Evolutionary conservation across 1,140 invertebrate species (phyloP), one percentile per base, ranked within the genome.

Genomic region (Pseudomyrmex flavicornis): DNA sequence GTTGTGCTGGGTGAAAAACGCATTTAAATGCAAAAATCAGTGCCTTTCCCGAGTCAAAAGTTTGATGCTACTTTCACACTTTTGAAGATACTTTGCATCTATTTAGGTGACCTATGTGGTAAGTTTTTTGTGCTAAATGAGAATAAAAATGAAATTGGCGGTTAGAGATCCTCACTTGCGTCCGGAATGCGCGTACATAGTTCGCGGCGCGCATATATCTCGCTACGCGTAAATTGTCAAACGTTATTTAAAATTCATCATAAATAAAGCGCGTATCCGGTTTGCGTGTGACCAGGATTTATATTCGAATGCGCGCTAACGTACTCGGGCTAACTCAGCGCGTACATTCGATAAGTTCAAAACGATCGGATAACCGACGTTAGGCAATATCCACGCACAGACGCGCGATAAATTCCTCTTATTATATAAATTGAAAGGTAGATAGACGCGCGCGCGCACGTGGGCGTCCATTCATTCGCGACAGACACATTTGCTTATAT

Each of bases 361-460:
- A 74, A 73, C 74, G 62, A 74, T 74, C 66, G 69, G 17, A 22
- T 73, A 70, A 72, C 22, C 50, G 58, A 70, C 35, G 80, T 79
- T 77, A 69, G 52, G 72, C 68, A 87, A 86, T 56, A 66, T n/a
- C 68, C 59, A 62, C 10, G 85, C 5, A 63, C 50, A 77, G 86
- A 86, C 59, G 54, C 70, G 35, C 66, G 86, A 87, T 84, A 84
- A 84, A 86, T 87, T 72, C 69, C 63, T 79, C 73, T 59, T 82
- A 76, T 87, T 86, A 83, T 73, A 86, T 52, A 85, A 87, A 87
- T 87, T 73, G 85, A 87, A 79, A 86, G 86, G 86, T 73, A 59
- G 69, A 84, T 69, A 69, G 50, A 68, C 17, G 17, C 69, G 26
- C 59, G 26, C 59, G 85, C 35, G 26, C 59, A 65, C 58, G 85